A percentile compares a stretch with the other conserved stretches of the same genome.
Conservation (phyloP, 2,113 vertebrate species). For the Ibidorhyncha struthersii region DNA sequence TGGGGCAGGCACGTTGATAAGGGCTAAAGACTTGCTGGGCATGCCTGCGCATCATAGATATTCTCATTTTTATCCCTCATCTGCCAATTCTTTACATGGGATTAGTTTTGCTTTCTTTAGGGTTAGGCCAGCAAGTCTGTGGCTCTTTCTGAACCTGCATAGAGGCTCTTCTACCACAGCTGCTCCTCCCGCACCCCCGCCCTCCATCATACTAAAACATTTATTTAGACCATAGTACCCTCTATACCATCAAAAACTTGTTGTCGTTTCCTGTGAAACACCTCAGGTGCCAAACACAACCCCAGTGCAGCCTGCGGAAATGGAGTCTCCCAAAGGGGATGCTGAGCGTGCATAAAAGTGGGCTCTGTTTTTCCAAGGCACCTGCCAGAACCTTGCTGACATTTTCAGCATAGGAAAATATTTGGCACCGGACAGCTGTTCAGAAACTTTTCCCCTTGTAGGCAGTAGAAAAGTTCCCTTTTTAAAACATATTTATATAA, state of each 20-base stretch:
- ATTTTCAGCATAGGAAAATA: slow-evolving; percentile 53
- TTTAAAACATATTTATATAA: neutral
- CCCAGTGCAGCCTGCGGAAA: neutral
- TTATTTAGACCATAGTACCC: neutral
- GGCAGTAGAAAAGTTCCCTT: slow-evolving; percentile 35
- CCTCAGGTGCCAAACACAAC: slow-evolving; percentile 52
- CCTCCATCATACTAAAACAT: neutral
- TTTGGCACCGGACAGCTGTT: slow-evolving; percentile 39
- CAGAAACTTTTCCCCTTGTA: slow-evolving; percentile 27
- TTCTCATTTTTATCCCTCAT: neutral
- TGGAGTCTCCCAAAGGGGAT: slow-evolving; percentile 1
- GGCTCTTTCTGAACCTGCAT: neutral
- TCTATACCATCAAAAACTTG: slow-evolving; percentile 5
- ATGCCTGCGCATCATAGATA: neutral
- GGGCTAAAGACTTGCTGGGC: neutral
- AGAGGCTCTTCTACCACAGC: neutral
- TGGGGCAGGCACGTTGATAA: neutral
- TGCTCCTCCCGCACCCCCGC: neutral
- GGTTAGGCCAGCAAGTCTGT: neutral
- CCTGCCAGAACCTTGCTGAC: slow-evolving; percentile 47
- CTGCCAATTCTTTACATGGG: neutral
- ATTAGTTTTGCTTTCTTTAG: neutral
- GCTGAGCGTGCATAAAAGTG: slow-evolving; percentile 16
- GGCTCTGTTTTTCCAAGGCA: slow-evolving; percentile 46
- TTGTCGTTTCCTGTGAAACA: slow-evolving; percentile 50